Conservation (phyloP, 2,888 invertebrate species). For the Sinotaia quadrata region DNA sequence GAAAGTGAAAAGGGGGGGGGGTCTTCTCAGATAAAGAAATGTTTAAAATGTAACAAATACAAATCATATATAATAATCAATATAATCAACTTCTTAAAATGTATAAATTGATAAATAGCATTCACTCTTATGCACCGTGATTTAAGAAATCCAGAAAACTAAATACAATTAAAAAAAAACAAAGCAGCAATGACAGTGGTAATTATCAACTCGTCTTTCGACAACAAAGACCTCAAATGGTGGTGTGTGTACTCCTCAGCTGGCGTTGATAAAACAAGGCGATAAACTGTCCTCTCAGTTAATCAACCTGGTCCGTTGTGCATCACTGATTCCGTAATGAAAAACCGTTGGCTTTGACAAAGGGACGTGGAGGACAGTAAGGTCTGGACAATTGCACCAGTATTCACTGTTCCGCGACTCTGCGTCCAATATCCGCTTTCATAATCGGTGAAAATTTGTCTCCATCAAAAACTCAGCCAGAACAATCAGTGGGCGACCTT, state of each 20-base stretch:
- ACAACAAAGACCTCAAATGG: too few relatives aligned
- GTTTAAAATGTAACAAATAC: too few relatives aligned
- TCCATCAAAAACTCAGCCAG: slow-evolving; percentile 10
- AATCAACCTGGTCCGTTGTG: slow-evolving; percentile 17
- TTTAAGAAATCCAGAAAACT: not conserved
- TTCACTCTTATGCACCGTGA: not conserved
- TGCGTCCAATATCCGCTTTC: slow-evolving; percentile 27
- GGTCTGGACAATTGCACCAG: slow-evolving; percentile 18
- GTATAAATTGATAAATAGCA: not conserved
- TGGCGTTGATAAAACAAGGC: not conserved
- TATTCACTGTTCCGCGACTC: slow-evolving; percentile 5
- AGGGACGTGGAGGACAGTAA: not conserved
- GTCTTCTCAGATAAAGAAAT: too few relatives aligned
- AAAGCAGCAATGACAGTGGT: not conserved
- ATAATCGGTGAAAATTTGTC: slow-evolving; percentile 22
- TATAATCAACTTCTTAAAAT: too few relatives aligned
- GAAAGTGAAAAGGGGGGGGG: not conserved
- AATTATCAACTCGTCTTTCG: too few relatives aligned
- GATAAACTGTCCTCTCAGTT: slow-evolving; percentile 6
- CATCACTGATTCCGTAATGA: slow-evolving; percentile 7
- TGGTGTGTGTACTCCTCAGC: too few relatives aligned
- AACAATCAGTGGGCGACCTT: too few relatives aligned
- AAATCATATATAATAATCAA: too few relatives aligned
- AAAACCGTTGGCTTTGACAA: slow-evolving; percentile 4
- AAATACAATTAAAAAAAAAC: not conserved